Base-by-base conservation (phyloP, 2,888 invertebrate species). In the Andrena chrysosceles region DNA sequence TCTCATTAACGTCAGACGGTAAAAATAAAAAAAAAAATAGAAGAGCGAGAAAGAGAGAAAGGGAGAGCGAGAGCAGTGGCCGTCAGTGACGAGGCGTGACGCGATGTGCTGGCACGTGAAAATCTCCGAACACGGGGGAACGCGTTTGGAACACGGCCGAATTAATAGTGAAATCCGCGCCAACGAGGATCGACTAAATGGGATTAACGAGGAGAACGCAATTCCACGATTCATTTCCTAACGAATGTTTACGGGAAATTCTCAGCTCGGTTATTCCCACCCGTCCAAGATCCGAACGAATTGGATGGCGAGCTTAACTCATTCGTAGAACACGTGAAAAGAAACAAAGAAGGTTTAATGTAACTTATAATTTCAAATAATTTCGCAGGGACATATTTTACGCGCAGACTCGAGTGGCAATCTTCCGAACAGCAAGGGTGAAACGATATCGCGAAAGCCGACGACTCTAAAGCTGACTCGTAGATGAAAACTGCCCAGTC, bases 1-100 rank as follows among this genome's bases (percentile, higher is more conserved):
- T 87, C 87, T 88, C 87, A 89, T 87, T 88, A 87, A 83, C 88
- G 77, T 82, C 79, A 68, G 81, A 70, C 81, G 66, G 66, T 62
- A 60, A 67, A 84, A 80, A 79, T 71, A 77, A 85, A 80, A 85
- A 80, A 78, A 68, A 72, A 66, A 23, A n/a, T 13, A 29, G 42
- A 63, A 35, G 31, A 63, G 63, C 20, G 60, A 60, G 29, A n/a
- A 31, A 31, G 59, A 20, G 3, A 60, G 26, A 54, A 35, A 68
- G 31, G 23, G 64, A 59, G 29, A 20, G 26, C 63, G 31, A 33
- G 52, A 64, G 66, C 60, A 56, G 26, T 26, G 16, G 16, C 64
- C 60, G 74, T 72, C 63, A 54, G 79, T 84, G 84, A 84, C 78
- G 75, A 72, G 64, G 78, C 73, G 77, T 83, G 83, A 83, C 83